phyloP scores from a whole-genome alignment of 2,797 vertebrate species.

The Cuculus canorus region DNA sequence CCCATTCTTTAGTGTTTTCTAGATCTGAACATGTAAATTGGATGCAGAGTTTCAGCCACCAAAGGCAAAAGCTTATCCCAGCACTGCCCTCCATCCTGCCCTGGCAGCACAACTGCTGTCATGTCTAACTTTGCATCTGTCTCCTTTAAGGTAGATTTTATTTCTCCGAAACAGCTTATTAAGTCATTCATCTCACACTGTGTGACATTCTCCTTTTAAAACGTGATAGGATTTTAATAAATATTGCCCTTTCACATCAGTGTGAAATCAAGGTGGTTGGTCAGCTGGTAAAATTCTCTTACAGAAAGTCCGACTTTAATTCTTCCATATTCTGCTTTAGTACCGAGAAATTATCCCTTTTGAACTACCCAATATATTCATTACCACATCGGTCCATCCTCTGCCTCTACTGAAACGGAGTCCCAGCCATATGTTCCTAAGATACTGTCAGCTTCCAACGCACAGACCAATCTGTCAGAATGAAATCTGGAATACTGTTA shows the following conservation, averaged over 20 bases:
- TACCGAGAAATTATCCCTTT: slow-evolving; percentile 31
- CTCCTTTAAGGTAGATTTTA: not conserved
- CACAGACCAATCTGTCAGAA: slow-evolving; percentile 30
- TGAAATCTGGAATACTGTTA: slow-evolving; percentile 52
- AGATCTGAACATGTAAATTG: not conserved
- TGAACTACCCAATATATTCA: slow-evolving; percentile 23
- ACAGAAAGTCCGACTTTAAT: not conserved
- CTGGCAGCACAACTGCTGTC: not conserved
- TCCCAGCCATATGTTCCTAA: slow-evolving; percentile 35
- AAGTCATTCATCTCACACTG: not conserved
- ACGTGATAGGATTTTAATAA: not conserved
- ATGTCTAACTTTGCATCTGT: not conserved
- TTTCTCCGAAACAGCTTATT: not conserved
- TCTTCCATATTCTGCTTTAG: slow-evolving; percentile 32
- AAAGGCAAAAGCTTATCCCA: not conserved
- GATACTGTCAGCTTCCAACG: slow-evolving; percentile 42
- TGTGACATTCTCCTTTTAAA: not conserved
- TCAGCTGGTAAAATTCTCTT: slow-evolving; percentile 50
- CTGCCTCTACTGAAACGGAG: not conserved
- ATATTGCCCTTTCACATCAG: not conserved
- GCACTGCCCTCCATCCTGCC: not conserved
- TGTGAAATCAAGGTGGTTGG: not conserved
- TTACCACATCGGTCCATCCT: not conserved
- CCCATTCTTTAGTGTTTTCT: not conserved
- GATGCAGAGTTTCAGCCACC: not conserved